Conservation (phyloP, 2,113 vertebrate species). For the Muntiacus reevesi region DNA sequence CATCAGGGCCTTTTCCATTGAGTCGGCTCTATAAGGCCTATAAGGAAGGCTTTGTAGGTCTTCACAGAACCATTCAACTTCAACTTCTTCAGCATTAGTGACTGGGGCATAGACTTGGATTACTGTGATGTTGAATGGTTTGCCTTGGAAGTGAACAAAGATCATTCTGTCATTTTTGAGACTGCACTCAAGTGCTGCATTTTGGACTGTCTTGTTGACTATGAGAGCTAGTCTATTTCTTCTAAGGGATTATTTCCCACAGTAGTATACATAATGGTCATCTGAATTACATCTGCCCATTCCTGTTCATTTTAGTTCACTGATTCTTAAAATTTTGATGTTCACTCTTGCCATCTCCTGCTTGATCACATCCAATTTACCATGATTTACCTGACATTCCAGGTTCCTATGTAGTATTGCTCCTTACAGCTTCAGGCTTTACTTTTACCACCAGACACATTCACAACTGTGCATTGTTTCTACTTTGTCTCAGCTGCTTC, state of each 20-base stretch:
- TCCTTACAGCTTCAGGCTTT: not conserved
- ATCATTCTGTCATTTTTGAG: not conserved
- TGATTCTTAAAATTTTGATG: not conserved
- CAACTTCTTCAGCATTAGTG: not conserved
- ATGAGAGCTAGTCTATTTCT: not conserved
- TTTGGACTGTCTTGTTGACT: not conserved
- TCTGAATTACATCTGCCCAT: not conserved
- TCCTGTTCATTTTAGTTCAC: not conserved
- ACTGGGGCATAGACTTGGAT: not conserved
- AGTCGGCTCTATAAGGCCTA: not conserved
- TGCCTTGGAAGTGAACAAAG: not conserved
- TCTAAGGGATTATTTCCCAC: not conserved
- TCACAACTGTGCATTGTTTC: not conserved
- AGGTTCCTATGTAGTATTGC: not conserved
- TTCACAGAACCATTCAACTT: not conserved
- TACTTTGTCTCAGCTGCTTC: not conserved
- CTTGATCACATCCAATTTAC: not conserved
- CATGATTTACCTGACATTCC: not conserved
- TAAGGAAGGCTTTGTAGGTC: not conserved
- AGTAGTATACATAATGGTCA: not conserved
- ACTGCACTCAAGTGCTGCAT: not conserved
- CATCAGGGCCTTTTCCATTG: not conserved
- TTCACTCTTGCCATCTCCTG: not conserved
- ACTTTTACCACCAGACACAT: not conserved
- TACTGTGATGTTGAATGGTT: not conserved